Conservation (phyloP, 2,113 vertebrate genomes). For the Pterocles burchelli region DNA sequence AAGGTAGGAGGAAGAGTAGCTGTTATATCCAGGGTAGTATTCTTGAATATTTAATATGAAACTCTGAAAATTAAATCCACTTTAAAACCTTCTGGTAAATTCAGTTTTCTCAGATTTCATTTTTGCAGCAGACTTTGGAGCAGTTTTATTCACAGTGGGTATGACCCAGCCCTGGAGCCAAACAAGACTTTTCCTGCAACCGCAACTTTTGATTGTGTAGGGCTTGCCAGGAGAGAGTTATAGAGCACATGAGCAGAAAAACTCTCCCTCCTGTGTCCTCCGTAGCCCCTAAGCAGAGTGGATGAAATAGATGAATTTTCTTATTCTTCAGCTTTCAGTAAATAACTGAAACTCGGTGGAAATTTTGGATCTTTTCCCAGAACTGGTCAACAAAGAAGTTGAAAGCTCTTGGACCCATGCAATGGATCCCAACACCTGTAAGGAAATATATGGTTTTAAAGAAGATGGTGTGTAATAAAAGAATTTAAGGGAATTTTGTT, state of each 20-base stretch:
- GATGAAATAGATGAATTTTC: not conserved
- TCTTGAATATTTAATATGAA: constrained; percentile 6
- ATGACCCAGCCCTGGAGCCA: constrained; percentile 11
- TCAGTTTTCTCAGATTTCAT: not conserved
- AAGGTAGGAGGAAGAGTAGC: not conserved
- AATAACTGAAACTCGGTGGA: not conserved
- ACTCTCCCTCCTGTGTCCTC: not conserved
- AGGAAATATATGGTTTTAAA: not conserved
- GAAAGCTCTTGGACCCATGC: not conserved
- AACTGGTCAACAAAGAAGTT: not conserved
- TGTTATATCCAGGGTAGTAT: not conserved
- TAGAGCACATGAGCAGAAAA: not conserved
- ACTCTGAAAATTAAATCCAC: not conserved
- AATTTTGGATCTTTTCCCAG: not conserved
- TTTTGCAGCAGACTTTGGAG: not conserved
- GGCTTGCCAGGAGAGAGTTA: not conserved
- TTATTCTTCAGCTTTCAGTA: not conserved
- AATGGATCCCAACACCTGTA: not conserved
- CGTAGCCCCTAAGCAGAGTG: not conserved
- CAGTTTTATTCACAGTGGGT: not conserved
- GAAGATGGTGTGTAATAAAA: not conserved
- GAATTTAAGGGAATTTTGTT: not conserved
- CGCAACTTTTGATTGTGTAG: constrained; percentile 7
- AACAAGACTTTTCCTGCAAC: not conserved
- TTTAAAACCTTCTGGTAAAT: not conserved